A percentile compares a stretch with the other conserved stretches of the same genome.
These are phyloP conservation scores for Tamias sibiricus DNA, from an alignment of 2,113 vertebrate species.

Conservation along the genomic window DNA sequence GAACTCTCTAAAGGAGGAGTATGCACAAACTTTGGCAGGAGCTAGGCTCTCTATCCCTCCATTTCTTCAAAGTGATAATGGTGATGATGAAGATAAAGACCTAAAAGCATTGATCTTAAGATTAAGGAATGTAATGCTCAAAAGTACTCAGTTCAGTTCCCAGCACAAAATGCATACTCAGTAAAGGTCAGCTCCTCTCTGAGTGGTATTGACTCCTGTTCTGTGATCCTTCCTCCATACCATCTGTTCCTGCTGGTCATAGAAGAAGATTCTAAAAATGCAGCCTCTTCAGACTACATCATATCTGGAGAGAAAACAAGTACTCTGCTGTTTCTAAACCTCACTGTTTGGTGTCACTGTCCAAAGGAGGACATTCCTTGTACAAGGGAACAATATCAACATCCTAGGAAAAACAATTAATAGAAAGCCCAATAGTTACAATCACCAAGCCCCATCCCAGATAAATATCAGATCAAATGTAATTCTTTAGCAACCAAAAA, in stretches of 20 bases:
- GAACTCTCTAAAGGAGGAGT: background rate
- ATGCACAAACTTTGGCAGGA: background rate
- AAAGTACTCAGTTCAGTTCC: background rate
- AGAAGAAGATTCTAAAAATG: background rate
- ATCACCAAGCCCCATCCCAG: background rate
- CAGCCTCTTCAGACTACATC: background rate
- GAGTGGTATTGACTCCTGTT: background rate
- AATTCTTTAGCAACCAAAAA: background rate
- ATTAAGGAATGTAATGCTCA: background rate
- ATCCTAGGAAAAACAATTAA: background rate
- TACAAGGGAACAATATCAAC: background rate
- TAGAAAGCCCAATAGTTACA: background rate
- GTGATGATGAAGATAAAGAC: background rate
- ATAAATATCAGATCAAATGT: background rate
- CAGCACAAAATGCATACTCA: background rate
- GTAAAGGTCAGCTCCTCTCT: background rate
- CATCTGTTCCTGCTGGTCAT: background rate
- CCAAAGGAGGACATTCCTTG: background rate
- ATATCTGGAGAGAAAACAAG: background rate
- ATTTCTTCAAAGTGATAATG: background rate
- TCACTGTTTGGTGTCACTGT: background rate
- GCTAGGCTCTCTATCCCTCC: background rate
- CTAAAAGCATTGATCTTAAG: background rate
- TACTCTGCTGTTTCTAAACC: background rate
- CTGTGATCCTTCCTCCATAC: background rate